phyloP scores from a whole-genome alignment of 2,888 invertebrate species.

The Lepetodrilus schrolli region DNA sequence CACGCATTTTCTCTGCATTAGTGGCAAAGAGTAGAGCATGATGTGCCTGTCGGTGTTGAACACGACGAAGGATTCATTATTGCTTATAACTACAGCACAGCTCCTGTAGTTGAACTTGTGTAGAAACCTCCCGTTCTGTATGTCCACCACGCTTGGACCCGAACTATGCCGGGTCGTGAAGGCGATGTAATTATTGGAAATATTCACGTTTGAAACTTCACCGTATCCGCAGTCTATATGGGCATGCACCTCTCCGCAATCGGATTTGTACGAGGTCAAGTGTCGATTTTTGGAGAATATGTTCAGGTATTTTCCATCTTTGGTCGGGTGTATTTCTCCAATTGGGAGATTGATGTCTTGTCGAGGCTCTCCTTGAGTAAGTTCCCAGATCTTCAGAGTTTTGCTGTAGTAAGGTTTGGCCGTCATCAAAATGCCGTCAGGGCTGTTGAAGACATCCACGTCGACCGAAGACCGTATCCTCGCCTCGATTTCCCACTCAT shows the following conservation, averaged over 20 bases:
- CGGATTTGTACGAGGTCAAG: constrained; percentile 59
- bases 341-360: constrained; percentile 62
- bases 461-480: constrained; percentile 51
- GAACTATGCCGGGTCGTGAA: constrained; percentile 57
- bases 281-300: constrained; percentile 57
- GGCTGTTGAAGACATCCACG: constrained; percentile 61
- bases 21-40: constrained; percentile 59
- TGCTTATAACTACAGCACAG: constrained; percentile 60
- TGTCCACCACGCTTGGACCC: constrained; percentile 64
- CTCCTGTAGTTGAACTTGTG: constrained; percentile 62
- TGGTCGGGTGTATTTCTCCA: constrained; percentile 57
- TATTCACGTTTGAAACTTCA: constrained; percentile 43
- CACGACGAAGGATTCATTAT: constrained; percentile 56
- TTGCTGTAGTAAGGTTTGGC: constrained; percentile 61
- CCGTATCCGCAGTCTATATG: constrained; percentile 56
- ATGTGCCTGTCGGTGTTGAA: constrained; percentile 58
- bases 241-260: constrained; percentile 61
- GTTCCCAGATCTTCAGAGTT: constrained; percentile 61
- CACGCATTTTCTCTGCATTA: constrained; percentile 63
- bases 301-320: constrained; percentile 59
- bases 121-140: constrained; percentile 54
- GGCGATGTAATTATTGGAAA: constrained; percentile 60
- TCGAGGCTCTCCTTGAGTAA: constrained; percentile 62
- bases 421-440: constrained; percentile 61
- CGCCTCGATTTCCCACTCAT: constrained; percentile 61